A percentile compares a stretch with the other conserved stretches of the same genome.
Evolutionary conservation across 2,888 invertebrate species (phyloP).

Genomic region (Rhogogaster chlorosoma): DNA sequence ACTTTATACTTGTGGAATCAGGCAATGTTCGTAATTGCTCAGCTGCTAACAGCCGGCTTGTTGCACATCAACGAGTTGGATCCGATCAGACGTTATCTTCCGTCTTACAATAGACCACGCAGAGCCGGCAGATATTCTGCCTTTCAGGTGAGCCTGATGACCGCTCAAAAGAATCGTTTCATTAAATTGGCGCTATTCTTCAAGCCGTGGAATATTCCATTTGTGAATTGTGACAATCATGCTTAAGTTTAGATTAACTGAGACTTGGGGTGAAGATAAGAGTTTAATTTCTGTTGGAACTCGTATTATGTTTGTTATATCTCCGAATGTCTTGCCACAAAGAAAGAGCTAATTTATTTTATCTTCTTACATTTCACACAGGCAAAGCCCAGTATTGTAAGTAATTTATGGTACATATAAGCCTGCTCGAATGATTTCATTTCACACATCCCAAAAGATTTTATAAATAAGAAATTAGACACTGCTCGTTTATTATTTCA

Average conservation of each 20-base stretch:
- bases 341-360: conserved; percentile 45
- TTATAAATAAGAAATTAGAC: not conserved
- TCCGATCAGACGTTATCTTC: conserved; percentile 95
- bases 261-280: conserved; percentile 8
- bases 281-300: not conserved
- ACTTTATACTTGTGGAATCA: conserved; percentile 89
- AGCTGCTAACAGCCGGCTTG: conserved; percentile 92
- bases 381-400: conserved; percentile 83
- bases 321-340: conserved; percentile 56
- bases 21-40: conserved; percentile 95
- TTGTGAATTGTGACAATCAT: conserved; percentile 16
- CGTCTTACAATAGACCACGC: conserved; percentile 96
- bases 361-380: conserved; percentile 73
- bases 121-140: conserved; percentile 97
- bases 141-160: conserved; percentile 88
- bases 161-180: conserved; percentile 29
- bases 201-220: not conserved
- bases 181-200: not conserved
- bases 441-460: not conserved
- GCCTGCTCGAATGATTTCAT: conserved; percentile 33
- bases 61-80: conserved; percentile 97
- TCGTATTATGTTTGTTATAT: conserved; percentile 53
- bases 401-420: conserved; percentile 72
- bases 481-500: conserved; percentile 17
- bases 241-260: conserved; percentile 42